These are phyloP conservation scores for Tringa solitaria DNA, from an alignment of 2,113 vertebrate genomes.

Conservation along the genomic window DNA sequence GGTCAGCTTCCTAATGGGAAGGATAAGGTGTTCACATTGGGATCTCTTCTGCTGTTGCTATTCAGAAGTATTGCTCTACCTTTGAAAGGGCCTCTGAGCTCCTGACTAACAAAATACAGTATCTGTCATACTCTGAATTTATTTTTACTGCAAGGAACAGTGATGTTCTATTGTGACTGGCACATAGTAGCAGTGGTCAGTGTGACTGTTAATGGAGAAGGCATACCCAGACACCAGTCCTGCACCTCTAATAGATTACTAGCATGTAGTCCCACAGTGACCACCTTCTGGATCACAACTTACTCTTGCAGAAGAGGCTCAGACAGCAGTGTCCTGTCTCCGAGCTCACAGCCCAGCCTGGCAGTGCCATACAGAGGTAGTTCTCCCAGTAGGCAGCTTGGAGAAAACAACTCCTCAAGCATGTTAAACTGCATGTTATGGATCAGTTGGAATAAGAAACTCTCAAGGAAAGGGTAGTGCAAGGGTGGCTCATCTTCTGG, in stretches of 20 bases:
- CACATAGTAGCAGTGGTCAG: not conserved
- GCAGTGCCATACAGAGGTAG: rapidly evolving
- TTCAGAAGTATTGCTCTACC: not conserved
- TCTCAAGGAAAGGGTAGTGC: slow-evolving; percentile 12
- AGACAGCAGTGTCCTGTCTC: not conserved
- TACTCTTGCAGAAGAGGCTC: not conserved
- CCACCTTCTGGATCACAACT: not conserved
- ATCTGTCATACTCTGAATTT: slow-evolving; percentile 60
- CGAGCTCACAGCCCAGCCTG: not conserved
- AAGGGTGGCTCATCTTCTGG: slow-evolving; percentile 70
- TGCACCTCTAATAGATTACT: not conserved
- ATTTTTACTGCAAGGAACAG: slow-evolving; percentile 49
- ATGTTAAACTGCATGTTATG: not conserved
- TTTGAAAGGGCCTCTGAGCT: slow-evolving; percentile 55
- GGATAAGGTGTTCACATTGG: not conserved
- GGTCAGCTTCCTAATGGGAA: not conserved
- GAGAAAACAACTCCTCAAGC: not conserved
- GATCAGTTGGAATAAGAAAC: slow-evolving; percentile 9
- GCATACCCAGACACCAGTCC: not conserved
- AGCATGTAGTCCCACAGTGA: not conserved
- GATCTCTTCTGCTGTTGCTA: not conserved
- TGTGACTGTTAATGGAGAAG: slow-evolving; percentile 34
- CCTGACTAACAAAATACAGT: slow-evolving; percentile 47
- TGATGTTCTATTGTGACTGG: slow-evolving; percentile 14
- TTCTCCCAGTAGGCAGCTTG: not conserved